These are phyloP conservation scores for Aviceda subcristata DNA, from an alignment of 2,113 vertebrate species.

Conservation along the genomic window DNA sequence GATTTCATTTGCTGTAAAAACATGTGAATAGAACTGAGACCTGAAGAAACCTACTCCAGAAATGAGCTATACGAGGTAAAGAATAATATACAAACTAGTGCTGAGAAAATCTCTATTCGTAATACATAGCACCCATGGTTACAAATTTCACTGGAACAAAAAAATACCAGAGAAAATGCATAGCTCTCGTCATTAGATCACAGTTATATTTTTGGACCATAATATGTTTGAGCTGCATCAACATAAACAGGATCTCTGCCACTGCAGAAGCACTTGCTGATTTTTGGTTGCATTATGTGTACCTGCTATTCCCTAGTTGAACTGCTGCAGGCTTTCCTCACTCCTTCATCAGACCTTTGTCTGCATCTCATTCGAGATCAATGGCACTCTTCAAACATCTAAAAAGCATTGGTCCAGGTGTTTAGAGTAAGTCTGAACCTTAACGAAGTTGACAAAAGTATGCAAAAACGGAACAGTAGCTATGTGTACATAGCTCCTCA, in stretches of 20 bases:
- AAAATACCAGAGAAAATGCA: background rate
- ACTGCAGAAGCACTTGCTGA: background rate
- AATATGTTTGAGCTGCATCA: background rate
- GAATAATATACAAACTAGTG: background rate
- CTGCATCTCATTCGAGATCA: background rate
- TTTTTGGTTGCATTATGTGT: background rate
- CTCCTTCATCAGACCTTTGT: background rate
- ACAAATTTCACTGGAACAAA: background rate
- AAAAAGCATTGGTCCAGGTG: background rate
- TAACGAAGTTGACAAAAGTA: background rate
- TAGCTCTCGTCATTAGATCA: background rate
- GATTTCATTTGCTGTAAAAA: background rate
- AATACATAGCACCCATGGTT: background rate
- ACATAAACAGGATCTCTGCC: background rate
- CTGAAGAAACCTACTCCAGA: background rate
- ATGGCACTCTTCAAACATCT: background rate
- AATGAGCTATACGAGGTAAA: background rate
- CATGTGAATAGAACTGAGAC: background rate
- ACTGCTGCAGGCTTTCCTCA: background rate
- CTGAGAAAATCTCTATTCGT: background rate
- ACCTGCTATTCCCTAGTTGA: background rate
- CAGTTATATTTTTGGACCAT: background rate
- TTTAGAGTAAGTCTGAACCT: background rate
- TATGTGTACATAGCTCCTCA: background rate
- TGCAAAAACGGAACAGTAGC: background rate